A percentile compares a stretch with the other conserved stretches of the same genome.
Conservation (phyloP, 2,113 vertebrate species). For the Orycteropus afer region DNA sequence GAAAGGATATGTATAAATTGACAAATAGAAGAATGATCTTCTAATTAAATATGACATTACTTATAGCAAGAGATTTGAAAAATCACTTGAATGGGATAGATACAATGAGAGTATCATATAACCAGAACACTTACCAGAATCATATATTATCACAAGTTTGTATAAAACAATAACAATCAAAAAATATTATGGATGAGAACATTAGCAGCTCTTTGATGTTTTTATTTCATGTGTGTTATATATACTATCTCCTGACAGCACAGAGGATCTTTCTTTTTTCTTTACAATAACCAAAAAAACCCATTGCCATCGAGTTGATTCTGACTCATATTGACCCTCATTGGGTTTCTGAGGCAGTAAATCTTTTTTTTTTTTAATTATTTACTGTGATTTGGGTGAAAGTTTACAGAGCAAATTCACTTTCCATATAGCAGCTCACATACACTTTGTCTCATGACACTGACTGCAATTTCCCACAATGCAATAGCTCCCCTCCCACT, state of each 20-base stretch:
- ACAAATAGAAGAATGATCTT: not conserved
- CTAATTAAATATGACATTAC: conserved; percentile 16
- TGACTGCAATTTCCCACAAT: no score
- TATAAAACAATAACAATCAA: not conserved
- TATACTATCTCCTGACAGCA: not conserved
- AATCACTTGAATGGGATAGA: not conserved
- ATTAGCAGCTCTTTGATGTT: not conserved
- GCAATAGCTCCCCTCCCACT: no score
- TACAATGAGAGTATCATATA: not conserved
- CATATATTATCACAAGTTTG: not conserved
- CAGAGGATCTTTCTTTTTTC: not conserved
- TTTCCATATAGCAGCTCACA: no score
- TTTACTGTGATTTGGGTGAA: no score
- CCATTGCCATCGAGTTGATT: no score
- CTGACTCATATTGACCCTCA: no score
- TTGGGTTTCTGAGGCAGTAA: no score
- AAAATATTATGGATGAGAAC: not conserved
- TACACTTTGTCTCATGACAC: no score
- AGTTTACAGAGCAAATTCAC: no score
- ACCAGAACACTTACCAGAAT: not conserved
- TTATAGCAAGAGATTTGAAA: not conserved
- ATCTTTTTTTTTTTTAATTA: no score
- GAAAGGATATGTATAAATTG: not conserved
- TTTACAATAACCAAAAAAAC: no score
- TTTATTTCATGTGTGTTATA: not conserved